Base-by-base conservation (phyloP, 2,888 invertebrate species). In the Seladonia tumulorum region DNA sequence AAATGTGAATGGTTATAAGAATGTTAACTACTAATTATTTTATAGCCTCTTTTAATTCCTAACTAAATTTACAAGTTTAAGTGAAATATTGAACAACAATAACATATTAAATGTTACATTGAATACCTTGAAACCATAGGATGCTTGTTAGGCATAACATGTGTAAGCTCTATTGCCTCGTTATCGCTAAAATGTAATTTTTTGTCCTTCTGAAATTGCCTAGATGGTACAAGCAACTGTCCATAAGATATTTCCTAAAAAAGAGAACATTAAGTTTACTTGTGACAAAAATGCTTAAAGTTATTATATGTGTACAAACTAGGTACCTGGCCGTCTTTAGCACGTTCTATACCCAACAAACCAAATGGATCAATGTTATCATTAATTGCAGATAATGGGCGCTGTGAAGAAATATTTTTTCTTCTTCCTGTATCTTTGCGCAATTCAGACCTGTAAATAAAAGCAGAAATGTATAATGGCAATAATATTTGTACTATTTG, bases 301-400 rank as follows among this genome's bases (percentile, higher is more conserved):
- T 53, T 16, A 42, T 18, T 35, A 42, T 12, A 14, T 2, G 66
- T n/a, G 25, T 77, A 75, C 5, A 72, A 74, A 25, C 75, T 39
- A 73, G 14, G 72, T 94, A 97, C 97, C 95, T 98, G 98, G 79
- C 98, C 98, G 95, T 98, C 98, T 94, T 97, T 97, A 87, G 97
- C 97, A 94, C 96, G 96, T 93, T 98, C 98, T 85, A 98, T 96
- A 57, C 98, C 98, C 83, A 99, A 95, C 63, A 98, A 96, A 94
- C 98, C 97, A 95, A 98, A 98, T 53, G 98, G 98, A 96, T 98
- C 98, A 86, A 97, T 95, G 66, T 96, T 96, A 95, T 99, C 99
- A 94, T 97, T 98, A 80, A 97, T 97, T 42, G 97, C 96, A 77
- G 98, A 98, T 79, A 98, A 95, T 16, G 98, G 98, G 87, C 98